Evolutionary conservation across 2,113 vertebrate genomes (phyloP), one percentile per base, ranked within the genome.

Genomic region (Rhynchopsitta pachyrhyncha): DNA sequence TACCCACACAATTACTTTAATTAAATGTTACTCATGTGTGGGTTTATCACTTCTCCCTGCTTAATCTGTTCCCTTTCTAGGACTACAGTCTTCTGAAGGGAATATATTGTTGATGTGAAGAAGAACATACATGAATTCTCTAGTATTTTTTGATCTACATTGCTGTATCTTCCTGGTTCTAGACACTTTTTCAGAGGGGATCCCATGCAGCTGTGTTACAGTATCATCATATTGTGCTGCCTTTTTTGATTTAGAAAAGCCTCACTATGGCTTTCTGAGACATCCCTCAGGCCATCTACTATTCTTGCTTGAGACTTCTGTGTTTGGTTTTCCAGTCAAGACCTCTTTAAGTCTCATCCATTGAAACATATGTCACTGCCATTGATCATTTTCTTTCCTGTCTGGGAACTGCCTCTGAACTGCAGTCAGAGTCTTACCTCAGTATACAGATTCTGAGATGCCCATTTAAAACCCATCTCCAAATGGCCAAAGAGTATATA

Each of bases 1-100:
- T 68, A 70, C 83, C 66, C 66, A 60, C 83, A 52, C 82, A 83
- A 95, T 74, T 75, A 37, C 73, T 90, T 95, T 70, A 93, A 93
- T 95, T 95, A 90, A 79, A 83, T 16, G 8, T 82, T 82, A 64
- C 59, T 90, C 41, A 16, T 84, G 27, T 70, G 79, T 63, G 50
- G 70, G 53, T 25, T 84, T 74, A 69, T 68, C 50, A 4, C 20
- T 87, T 96, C 42, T 86, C 17, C 31, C 33, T 74, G 60, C 44
- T 66, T 87, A 68, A 73, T 49, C 22, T 71, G 31, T 37, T 87
- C 63, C 12, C 31, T 80, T 94, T 75, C 68, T 50, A 14, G 53
- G 87, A 68, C n/a, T n/a, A n/a, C n/a, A 9, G 15, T 46, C 28
- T 82, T 69, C 49, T 33, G 49, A 74, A 78, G 39, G 15, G 22